phyloP scores from a whole-genome alignment of 1,140 invertebrate genomes.

The Rhizoglyphus robini region DNA sequence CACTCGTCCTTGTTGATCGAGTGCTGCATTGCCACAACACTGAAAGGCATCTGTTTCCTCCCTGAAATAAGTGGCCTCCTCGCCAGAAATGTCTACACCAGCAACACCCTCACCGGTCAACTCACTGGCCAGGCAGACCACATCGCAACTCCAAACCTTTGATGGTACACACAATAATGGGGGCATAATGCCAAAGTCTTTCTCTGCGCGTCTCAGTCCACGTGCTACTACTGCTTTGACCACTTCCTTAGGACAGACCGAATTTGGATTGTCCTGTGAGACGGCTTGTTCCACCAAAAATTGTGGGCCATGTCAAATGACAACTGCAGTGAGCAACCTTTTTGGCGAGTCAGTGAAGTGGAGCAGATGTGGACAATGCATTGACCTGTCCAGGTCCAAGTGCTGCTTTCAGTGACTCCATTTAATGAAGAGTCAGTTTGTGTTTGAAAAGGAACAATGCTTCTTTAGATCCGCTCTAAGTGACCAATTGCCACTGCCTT shows the following conservation, averaged over 20 bases:
- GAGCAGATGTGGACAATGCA: not conserved
- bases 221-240: constrained; percentile 36
- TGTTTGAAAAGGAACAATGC: not conserved
- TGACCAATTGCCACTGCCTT: too few species aligned
- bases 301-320: not conserved
- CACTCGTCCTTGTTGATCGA: constrained; percentile 48
- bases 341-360: too few species aligned
- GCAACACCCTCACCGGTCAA: constrained; percentile 41
- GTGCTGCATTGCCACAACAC: constrained; percentile 31
- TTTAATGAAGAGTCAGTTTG: not conserved
- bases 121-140: constrained; percentile 38
- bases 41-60: not conserved
- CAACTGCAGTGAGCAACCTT: too few species aligned
- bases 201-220: constrained; percentile 38
- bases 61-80: constrained; percentile 31
- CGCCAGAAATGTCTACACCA: constrained; percentile 46
- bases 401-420: too few species aligned
- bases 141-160: constrained; percentile 36
- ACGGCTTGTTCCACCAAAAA: constrained; percentile 23
- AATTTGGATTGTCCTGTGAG: constrained; percentile 18
- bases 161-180: constrained; percentile 40
- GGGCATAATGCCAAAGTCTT: constrained; percentile 40
- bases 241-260: constrained; percentile 34
- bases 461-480: not conserved
- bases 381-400: not conserved